Conservation (phyloP, 2,113 vertebrate species). For the Alaudala cheleensis region DNA sequence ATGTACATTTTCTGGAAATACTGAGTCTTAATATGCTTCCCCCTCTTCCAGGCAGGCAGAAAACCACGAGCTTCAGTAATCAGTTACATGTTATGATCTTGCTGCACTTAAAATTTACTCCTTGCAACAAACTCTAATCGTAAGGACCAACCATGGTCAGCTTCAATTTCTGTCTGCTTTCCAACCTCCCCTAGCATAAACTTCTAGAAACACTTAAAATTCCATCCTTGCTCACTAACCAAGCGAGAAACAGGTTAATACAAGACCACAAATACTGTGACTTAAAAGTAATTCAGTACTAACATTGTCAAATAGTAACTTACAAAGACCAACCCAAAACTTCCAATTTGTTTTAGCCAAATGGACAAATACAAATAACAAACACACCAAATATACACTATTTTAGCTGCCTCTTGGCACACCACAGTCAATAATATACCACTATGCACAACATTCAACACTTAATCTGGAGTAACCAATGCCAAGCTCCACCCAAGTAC, state of each 20-base stretch:
- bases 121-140: neutral
- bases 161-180: neutral
- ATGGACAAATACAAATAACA: neutral
- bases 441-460: neutral
- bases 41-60: neutral
- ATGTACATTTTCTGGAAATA: neutral
- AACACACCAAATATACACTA: neutral
- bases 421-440: neutral
- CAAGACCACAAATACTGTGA: neutral
- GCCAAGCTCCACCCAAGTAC: neutral
- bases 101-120: neutral
- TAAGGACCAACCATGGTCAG: neutral
- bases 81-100: neutral
- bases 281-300: neutral
- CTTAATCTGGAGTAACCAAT: rapidly evolving
- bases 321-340: neutral
- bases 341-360: neutral
- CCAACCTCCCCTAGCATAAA: neutral
- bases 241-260: neutral
- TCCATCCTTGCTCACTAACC: neutral
- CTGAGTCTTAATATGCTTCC: neutral
- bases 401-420: neutral
- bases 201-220: neutral
- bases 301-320: neutral
- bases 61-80: neutral